Conservation (phyloP, 1,140 invertebrate species). For the Anadara kagoshimensis region DNA sequence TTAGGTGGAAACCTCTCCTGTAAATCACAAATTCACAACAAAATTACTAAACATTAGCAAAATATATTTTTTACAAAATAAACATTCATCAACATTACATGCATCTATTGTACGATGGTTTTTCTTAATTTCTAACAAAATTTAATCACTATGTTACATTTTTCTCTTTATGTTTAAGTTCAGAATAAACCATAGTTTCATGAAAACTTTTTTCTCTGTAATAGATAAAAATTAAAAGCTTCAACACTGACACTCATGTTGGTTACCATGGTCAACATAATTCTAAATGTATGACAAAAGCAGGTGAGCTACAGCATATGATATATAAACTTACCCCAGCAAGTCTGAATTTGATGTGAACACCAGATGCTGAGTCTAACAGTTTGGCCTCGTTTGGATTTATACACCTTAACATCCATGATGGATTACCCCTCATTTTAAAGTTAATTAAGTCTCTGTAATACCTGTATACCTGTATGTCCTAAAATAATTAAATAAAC, state of each 20-base stretch:
- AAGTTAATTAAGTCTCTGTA: slow-evolving; percentile 73
- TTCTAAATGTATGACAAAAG: neutral
- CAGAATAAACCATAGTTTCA: too few species aligned
- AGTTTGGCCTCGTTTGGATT: slow-evolving; percentile 73
- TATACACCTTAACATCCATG: slow-evolving; percentile 70
- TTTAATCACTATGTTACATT: too few species aligned
- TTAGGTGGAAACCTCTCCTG: slow-evolving; percentile 73
- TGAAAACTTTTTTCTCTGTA: too few species aligned
- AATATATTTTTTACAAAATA: too few species aligned
- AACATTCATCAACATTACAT: too few species aligned
- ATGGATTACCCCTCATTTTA: slow-evolving; percentile 67
- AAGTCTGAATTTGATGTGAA: slow-evolving; percentile 72
- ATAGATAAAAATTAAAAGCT: too few species aligned
- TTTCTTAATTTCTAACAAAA: too few species aligned
- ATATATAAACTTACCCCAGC: slow-evolving; percentile 66
- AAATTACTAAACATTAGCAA: too few species aligned
- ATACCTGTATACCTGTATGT: slow-evolving; percentile 73
- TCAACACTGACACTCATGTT: too few species aligned
- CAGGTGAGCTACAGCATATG: neutral
- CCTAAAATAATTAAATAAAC: slow-evolving; percentile 54
- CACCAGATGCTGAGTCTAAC: slow-evolving; percentile 70
- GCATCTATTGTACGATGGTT: too few species aligned
- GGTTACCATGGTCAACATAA: too few species aligned
- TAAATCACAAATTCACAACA: slow-evolving; percentile 1
- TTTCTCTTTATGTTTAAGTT: too few species aligned